Percentiles rank a stretch among this genome's conserved stretches.
phyloP scores from a whole-genome alignment of 2,797 vertebrate genomes.

The Artibeus jamaicensis region DNA sequence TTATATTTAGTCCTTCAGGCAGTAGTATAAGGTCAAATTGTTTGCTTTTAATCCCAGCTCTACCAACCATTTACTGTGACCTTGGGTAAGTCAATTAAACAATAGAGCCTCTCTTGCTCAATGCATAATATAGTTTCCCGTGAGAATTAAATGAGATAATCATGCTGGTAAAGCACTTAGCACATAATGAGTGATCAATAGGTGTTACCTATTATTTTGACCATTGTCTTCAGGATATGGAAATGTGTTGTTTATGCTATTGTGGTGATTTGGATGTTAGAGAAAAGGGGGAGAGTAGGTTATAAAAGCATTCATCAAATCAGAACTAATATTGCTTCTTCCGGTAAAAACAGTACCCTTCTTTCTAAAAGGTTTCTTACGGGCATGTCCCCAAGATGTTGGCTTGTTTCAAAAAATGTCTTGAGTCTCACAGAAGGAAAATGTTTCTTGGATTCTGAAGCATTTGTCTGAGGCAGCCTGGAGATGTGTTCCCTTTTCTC shows the following conservation, averaged over 20 bases:
- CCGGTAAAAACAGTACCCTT: background rate
- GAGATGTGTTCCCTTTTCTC: background rate
- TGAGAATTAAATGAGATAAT: background rate
- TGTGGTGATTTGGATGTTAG: background rate
- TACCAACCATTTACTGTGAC: background rate
- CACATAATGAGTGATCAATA: background rate
- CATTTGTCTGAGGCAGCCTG: background rate
- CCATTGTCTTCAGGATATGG: background rate
- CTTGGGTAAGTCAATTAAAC: background rate
- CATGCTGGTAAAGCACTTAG: background rate
- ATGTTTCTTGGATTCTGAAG: background rate
- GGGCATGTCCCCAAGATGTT: background rate
- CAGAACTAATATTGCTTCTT: background rate
- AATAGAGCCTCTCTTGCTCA: background rate
- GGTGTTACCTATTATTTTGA: background rate
- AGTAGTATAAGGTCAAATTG: background rate
- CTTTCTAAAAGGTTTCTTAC: background rate
- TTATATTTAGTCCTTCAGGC: background rate
- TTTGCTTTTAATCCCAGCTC: background rate
- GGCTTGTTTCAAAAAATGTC: background rate
- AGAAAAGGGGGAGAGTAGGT: background rate
- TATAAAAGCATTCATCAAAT: slow-evolving; percentile 1
- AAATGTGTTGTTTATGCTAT: background rate
- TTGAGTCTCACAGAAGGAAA: background rate
- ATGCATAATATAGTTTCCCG: background rate